Conservation (phyloP, 2,888 invertebrate genomes). For the Deilephila elpenor region DNA sequence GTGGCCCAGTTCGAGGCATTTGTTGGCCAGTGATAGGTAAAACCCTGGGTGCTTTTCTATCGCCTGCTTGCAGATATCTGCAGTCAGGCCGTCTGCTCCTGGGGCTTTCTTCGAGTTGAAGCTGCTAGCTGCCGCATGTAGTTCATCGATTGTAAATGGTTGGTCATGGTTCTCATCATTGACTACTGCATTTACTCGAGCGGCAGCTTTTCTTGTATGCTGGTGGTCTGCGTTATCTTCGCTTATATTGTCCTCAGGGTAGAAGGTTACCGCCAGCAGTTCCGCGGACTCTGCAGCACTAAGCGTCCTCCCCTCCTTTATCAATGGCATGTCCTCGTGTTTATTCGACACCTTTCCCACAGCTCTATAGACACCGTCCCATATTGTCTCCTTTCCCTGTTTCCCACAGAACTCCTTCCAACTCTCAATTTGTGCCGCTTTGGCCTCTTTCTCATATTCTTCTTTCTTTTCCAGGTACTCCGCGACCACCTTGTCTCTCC, state of each 20-base stretch:
- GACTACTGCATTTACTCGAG: too few species aligned
- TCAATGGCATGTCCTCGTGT: constrained; percentile 25
- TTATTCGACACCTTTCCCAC: constrained; percentile 9
- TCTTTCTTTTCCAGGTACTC: constrained; percentile 29
- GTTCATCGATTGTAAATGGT: constrained; percentile 33
- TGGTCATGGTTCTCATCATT: constrained; percentile 27
- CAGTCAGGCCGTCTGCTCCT: constrained; percentile 38
- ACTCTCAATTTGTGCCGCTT: constrained; percentile 2
- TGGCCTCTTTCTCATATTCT: background rate
- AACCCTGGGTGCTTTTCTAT: background rate
- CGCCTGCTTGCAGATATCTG: constrained; percentile 37
- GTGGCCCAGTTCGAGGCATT: too few species aligned
- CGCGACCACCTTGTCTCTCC: constrained; percentile 20
- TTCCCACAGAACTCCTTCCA: constrained; percentile 38
- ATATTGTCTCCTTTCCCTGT: constrained; percentile 35
- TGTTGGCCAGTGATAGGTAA: background rate
- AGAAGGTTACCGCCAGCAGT: background rate
- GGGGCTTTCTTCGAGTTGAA: constrained; percentile 40
- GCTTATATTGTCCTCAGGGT: too few species aligned
- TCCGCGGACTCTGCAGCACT: background rate
- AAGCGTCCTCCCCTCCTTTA: background rate
- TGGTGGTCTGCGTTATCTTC: too few species aligned
- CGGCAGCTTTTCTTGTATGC: too few species aligned
- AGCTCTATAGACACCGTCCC: constrained; percentile 32
- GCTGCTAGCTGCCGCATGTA: constrained; percentile 5